Conservation (phyloP, 2,113 vertebrate species). For the Eclectus roratus region DNA sequence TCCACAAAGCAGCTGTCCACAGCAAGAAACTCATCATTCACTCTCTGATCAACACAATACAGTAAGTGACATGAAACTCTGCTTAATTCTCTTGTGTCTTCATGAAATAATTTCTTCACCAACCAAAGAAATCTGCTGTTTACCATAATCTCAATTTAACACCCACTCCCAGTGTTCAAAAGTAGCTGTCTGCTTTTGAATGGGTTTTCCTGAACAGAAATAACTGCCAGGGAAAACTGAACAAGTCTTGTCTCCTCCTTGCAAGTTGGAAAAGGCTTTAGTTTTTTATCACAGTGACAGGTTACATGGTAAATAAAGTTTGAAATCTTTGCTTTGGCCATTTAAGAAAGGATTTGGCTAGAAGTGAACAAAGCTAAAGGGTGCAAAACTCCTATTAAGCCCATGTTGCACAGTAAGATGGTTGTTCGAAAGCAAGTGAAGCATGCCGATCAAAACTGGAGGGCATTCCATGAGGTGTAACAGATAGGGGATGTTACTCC, state of each 20-base stretch:
- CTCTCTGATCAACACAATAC: conserved; percentile 63
- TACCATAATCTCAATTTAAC: conserved; percentile 71
- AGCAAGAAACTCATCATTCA: conserved; percentile 51
- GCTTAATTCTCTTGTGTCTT: conserved; percentile 65
- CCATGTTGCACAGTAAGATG: not conserved
- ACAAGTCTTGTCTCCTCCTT: conserved; percentile 30
- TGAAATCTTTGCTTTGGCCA: conserved; percentile 33
- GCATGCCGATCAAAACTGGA: accelerated
- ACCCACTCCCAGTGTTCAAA: conserved; percentile 57
- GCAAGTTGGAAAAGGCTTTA: conserved; percentile 25
- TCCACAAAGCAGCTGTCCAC: conserved; percentile 40
- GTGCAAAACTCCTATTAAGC: conserved; percentile 8
- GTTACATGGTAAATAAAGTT: conserved; percentile 49
- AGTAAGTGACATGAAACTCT: conserved; percentile 55
- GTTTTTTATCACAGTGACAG: conserved; percentile 37
- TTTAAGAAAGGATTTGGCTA: not conserved
- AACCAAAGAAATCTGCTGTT: conserved; percentile 68
- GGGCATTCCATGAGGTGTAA: accelerated
- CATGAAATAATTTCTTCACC: conserved; percentile 61
- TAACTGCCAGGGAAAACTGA: conserved; percentile 5
- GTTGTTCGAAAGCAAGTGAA: not conserved
- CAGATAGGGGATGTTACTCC: not conserved
- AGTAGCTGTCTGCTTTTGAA: conserved; percentile 52
- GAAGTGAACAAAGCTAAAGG: conserved; percentile 38
- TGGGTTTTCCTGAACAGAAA: conserved; percentile 44